phyloP scores from a whole-genome alignment of 2,113 vertebrate species.

The Lipophrys pholis region DNA sequence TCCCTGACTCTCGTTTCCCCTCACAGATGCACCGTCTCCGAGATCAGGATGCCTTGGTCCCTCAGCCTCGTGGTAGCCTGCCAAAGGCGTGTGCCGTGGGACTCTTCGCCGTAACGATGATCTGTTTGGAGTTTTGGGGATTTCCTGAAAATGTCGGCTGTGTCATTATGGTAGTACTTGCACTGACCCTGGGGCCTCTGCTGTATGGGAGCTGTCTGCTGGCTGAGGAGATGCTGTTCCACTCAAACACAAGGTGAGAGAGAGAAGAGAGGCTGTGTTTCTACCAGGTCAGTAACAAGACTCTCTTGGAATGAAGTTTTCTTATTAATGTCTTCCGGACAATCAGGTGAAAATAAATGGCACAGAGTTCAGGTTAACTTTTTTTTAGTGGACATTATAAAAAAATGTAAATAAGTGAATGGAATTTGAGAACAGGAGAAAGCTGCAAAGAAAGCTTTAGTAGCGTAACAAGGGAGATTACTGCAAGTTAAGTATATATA shows the following conservation, averaged over 20 bases:
- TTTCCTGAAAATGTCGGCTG: constrained; percentile 34
- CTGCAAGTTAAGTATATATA: no score
- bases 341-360: no score
- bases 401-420: no score
- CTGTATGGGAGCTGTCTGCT: constrained; percentile 67
- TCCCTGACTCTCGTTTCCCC: background rate
- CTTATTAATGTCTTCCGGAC: no score
- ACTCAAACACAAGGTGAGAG: constrained; percentile 72
- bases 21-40: constrained; percentile 54
- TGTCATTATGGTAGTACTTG: constrained; percentile 36
- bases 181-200: constrained; percentile 51
- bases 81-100: constrained; percentile 29
- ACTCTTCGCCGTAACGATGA: background rate
- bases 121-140: background rate
- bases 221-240: constrained; percentile 69
- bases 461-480: no score
- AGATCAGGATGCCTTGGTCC: constrained; percentile 51
- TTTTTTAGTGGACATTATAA: no score
- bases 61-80: constrained; percentile 54
- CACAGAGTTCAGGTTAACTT: no score
- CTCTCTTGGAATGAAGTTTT: no score
- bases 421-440: no score
- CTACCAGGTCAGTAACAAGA: no score
- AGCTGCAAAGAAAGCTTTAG: no score
- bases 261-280: no score